Conservation (phyloP, 2,113 vertebrate species). For the Clarias gariepinus region DNA sequence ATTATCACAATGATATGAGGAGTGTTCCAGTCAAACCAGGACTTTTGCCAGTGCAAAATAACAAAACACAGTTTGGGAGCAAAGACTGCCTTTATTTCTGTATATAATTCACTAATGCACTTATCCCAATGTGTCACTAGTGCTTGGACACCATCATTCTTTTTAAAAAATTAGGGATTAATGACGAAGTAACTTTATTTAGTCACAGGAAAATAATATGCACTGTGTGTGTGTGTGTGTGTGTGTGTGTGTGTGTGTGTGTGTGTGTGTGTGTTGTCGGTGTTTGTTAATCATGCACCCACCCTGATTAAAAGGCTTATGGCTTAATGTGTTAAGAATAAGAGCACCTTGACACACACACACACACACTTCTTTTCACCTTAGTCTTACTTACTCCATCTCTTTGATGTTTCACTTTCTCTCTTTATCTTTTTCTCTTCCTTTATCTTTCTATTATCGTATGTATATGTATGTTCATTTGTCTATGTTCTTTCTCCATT, state of each 20-base stretch:
- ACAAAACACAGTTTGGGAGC: too few species aligned
- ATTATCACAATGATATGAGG: too few species aligned
- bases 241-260: conserved; percentile 4
- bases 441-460: not conserved
- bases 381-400: not conserved
- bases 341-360: not conserved
- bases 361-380: not conserved
- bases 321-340: not conserved
- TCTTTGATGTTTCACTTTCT: not conserved
- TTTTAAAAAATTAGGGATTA: not conserved
- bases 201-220: not conserved
- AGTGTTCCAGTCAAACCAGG: too few species aligned
- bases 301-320: not conserved
- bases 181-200: not conserved
- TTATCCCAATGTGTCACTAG: too few species aligned
- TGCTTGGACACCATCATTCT: not conserved
- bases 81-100: too few species aligned
- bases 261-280: not conserved
- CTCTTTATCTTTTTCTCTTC: not conserved
- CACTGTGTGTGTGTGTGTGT: conserved; percentile 64
- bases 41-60: too few species aligned
- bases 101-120: too few species aligned
- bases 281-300: not conserved
- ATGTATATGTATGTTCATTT: not conserved
- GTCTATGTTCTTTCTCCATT: not conserved